Evolutionary conservation across 2,888 invertebrate species (phyloP).

Genomic region (Napeogenes sylphis): DNA sequence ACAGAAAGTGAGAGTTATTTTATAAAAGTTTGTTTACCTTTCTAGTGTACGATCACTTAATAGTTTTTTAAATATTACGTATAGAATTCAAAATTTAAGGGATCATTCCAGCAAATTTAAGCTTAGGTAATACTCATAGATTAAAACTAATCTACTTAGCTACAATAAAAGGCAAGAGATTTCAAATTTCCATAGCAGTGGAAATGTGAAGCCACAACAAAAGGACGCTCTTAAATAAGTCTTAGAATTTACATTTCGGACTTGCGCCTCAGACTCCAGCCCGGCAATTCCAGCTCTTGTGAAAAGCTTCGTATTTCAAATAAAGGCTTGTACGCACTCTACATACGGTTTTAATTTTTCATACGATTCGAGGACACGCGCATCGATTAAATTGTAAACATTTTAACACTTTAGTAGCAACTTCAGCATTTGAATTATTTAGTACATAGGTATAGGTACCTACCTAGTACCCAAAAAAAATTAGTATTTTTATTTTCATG

Average conservation of each 20-base stretch:
- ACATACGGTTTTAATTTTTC: neutral
- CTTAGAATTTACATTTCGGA: slow-evolving; percentile 19
- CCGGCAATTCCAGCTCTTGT: slow-evolving; percentile 8
- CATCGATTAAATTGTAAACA: too few species aligned
- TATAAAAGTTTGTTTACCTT: slow-evolving; percentile 1
- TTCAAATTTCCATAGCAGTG: slow-evolving; percentile 11
- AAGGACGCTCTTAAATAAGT: slow-evolving; percentile 22
- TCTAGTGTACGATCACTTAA: neutral
- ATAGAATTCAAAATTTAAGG: neutral
- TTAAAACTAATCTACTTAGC: neutral
- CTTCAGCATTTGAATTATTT: too few species aligned
- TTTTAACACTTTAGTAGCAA: too few species aligned
- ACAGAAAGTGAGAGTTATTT: slow-evolving; percentile 3
- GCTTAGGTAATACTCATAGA: too few species aligned
- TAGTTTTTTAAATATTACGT: neutral
- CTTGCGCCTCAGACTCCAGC: slow-evolving; percentile 22
- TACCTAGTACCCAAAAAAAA: too few species aligned
- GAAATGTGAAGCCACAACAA: slow-evolving; percentile 25
- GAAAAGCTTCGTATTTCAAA: slow-evolving; percentile 12
- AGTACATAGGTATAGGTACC: too few species aligned
- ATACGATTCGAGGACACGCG: neutral
- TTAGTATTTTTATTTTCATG: too few species aligned
- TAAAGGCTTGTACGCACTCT: slow-evolving; percentile 13
- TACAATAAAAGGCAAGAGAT: neutral
- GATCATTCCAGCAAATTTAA: too few species aligned